Evolutionary conservation across 2,888 invertebrate genomes (phyloP), one percentile per base, ranked within the genome.

Genomic region (Amitus sp.): DNA sequence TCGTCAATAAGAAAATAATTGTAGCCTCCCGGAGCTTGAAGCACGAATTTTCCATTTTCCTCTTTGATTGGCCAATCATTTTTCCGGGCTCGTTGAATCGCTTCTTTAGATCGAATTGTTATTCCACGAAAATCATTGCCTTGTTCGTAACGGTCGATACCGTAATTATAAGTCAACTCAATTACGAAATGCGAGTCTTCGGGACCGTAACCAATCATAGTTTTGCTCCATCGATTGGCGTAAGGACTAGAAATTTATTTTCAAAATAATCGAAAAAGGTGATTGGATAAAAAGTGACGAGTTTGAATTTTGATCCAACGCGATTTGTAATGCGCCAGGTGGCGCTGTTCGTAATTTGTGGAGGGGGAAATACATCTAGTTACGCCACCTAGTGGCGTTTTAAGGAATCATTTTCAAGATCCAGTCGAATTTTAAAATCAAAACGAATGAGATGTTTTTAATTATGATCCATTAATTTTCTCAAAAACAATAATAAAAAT

Each of bases 171-270:
- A 9, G 98, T 98, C 40, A 99, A 85, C 80, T 99, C 98, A 17
- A 98, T 87, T 0, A 96, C 98, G 85, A 98, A 99, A 83, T 98
- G 94, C 49, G 88, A 87, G 72, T 95, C 93, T 84, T 99, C 99
- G 0, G 94, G 90, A 0, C 98, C 98, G 83, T 97, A 99, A 1
- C 98, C 99, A 42, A 98, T 88, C 98, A 99, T 99, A 0, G 98
- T 98, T 85, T 99, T 99, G 79, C 97, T 97, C 99, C 99, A 99
- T 70, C 94, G 90, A 73, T 96, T 96, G 73, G 94, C 95, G 76
- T 98, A 98, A 0, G 97, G 97, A n/a, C 97, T 96, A 78, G 27
- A 84, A 83, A 51, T 39, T 7, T 27, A 27, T 7, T 27, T 27
- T 5, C 9, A 47, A 20, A 43, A 39, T 43, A 37, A 15, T 20